Base-by-base conservation (phyloP, 2,113 vertebrate species). In the Bos javanicus region DNA sequence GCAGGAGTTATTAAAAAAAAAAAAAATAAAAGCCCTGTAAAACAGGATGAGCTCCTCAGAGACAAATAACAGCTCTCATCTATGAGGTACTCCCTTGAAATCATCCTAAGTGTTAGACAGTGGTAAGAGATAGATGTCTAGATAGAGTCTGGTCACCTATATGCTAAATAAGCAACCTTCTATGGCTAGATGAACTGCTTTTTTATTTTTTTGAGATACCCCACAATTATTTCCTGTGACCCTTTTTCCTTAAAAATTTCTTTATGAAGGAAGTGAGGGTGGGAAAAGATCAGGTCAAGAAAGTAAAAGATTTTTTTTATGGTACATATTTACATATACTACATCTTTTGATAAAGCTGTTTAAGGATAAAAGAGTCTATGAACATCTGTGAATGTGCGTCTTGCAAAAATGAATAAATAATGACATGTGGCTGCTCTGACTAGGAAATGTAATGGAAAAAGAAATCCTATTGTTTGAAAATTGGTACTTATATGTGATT, bases 401-500 rank as follows among this genome's bases (percentile, higher is more conserved):
- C 83, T 92, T 90, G 33, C 33, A 36, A 85, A 88, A 94, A 81
- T 50, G 59, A 97, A 64, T 95, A 46, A 93, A 88, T 21, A 85
- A 25, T 81, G 39, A 84, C 59, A 88, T 7, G 19, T 81, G 84
- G 62, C 39, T 88, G 21, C 60, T 92, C 85, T 92, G 87, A 64
- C 30, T 48, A 56, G 6, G n/a, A 86, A 11, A 33, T 52, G 16
- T 52, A 95, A 96, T 88, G 78, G 86, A 90, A 93, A 96, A 97
- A 90, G 33, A 93, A 91, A 91, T 83, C 11, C 26, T 64, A 33
- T 46, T 50, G 14, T 89, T 95, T 95, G n/a, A 17, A 96, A 96
- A 60, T 56, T 83, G 48, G 14, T 91, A 30, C 43, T 91, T 85
- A 54, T 16, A 56, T 59, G 52, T 87, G 81, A 98, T 96, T 84